These are phyloP conservation scores for Pangasianodon hypophthalmus DNA, from an alignment of 2,113 vertebrate genomes.

Conservation along the genomic window DNA sequence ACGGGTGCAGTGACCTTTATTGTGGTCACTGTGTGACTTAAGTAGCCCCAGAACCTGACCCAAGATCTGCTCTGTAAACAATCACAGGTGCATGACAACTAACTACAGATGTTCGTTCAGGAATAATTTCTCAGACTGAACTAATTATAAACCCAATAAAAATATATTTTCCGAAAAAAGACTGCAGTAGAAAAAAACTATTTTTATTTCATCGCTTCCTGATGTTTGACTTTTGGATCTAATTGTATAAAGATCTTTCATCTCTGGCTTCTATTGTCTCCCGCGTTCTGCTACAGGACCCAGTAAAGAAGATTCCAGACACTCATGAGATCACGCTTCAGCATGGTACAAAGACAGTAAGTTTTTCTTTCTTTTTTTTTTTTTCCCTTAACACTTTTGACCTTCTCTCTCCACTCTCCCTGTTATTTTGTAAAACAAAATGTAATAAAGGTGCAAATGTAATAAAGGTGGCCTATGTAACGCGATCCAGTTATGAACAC, in stretches of 20 bases:
- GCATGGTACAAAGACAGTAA: constrained; percentile 91
- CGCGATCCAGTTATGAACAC: not conserved
- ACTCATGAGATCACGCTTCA: constrained; percentile 93
- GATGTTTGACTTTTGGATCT: not conserved
- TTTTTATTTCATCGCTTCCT: not conserved
- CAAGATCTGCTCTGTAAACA: not conserved
- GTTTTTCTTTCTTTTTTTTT: constrained; percentile 41
- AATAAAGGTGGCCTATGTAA: constrained; percentile 21
- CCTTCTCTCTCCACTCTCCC: not conserved
- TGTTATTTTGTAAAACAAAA: not conserved
- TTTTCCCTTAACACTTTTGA: not conserved
- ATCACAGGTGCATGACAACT: not conserved
- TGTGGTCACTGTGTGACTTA: not conserved
- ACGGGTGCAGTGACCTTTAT: not conserved
- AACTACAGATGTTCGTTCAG: not conserved
- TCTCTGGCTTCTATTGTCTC: constrained; percentile 2
- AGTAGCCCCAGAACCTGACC: not conserved
- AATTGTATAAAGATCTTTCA: not conserved
- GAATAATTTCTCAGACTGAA: not conserved
- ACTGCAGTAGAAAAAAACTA: not conserved
- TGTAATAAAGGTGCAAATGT: constrained; percentile 21
- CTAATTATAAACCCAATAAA: not conserved
- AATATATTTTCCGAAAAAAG: not conserved
- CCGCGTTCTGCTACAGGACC: constrained; percentile 73
- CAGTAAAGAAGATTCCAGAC: constrained; percentile 92